Conservation (phyloP, 2,888 invertebrate genomes). For the Meiosimyza platycephala region DNA sequence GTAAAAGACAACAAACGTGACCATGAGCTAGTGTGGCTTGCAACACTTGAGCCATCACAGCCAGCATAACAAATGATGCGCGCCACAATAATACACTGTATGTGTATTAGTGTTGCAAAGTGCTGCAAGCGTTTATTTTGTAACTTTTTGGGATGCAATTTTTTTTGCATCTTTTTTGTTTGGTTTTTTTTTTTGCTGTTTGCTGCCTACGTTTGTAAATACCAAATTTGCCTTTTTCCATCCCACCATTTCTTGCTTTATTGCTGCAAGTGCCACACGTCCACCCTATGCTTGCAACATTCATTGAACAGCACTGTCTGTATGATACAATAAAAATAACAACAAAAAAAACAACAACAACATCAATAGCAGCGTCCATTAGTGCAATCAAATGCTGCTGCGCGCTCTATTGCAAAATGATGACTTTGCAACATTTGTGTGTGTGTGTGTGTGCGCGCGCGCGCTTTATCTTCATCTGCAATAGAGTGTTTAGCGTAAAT, state of each 20-base stretch:
- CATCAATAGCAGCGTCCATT: neutral
- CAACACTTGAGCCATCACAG: conserved; percentile 6
- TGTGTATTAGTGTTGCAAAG: too few species aligned
- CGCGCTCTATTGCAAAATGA: neutral
- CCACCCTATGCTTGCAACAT: neutral
- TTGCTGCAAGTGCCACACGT: conserved; percentile 14
- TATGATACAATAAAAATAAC: neutral
- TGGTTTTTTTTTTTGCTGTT: too few species aligned
- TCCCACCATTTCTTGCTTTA: too few species aligned
- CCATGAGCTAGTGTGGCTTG: neutral
- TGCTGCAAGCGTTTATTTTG: too few species aligned
- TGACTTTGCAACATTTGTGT: conserved; percentile 10
- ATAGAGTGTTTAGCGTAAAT: neutral
- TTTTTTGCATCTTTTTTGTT: neutral
- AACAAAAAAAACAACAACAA: neutral
- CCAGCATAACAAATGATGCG: too few species aligned
- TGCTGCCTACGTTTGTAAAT: conserved; percentile 1
- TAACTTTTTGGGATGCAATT: neutral
- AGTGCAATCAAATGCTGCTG: conserved; percentile 10
- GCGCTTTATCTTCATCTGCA: neutral
- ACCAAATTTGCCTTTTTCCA: neutral
- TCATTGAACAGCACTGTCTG: neutral
- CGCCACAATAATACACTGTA: too few species aligned
- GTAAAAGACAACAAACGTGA: neutral
- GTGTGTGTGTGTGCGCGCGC: neutral